These are phyloP conservation scores for Oxytorus armatus DNA, from an alignment of 2,888 invertebrate species.

Conservation along the genomic window DNA sequence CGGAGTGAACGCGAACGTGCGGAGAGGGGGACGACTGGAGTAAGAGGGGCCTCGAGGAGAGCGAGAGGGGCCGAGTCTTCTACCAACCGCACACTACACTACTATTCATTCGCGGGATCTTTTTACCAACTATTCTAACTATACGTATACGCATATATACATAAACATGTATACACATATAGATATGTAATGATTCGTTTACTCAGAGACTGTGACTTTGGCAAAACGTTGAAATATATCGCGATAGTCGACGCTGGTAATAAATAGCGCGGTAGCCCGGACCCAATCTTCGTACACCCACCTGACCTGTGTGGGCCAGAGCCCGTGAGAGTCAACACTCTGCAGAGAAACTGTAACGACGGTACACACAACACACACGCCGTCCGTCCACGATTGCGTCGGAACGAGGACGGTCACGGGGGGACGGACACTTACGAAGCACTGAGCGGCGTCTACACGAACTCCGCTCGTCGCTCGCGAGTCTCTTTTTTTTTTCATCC, in stretches of 20 bases:
- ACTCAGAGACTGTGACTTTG: neutral
- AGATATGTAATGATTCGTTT: constrained; percentile 2
- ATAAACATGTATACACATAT: neutral
- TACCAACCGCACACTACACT: constrained; percentile 23
- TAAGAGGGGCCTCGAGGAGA: constrained; percentile 24
- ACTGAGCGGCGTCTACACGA: constrained; percentile 49
- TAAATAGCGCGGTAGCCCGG: constrained; percentile 17
- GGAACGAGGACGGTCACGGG: constrained; percentile 65
- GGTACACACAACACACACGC: constrained; percentile 59
- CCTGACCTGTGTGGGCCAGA: constrained; percentile 54
- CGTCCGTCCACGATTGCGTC: constrained; percentile 63
- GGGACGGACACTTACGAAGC: constrained; percentile 68
- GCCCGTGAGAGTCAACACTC: constrained; percentile 43
- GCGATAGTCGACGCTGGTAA: constrained; percentile 1
- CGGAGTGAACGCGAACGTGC: constrained; percentile 65
- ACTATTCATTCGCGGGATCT: constrained; percentile 41
- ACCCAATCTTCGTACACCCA: constrained; percentile 46
- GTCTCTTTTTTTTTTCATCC: constrained; percentile 43
- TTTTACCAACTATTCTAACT: constrained; percentile 6
- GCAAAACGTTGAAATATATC: constrained; percentile 8
- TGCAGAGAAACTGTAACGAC: constrained; percentile 49
- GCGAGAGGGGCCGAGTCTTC: constrained; percentile 48
- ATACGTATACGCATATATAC: constrained; percentile 13
- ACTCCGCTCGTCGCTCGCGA: constrained; percentile 47
- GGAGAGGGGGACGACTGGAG: constrained; percentile 44